phyloP scores from a whole-genome alignment of 2,888 invertebrate species.

The Dicranocentrus wangi region DNA sequence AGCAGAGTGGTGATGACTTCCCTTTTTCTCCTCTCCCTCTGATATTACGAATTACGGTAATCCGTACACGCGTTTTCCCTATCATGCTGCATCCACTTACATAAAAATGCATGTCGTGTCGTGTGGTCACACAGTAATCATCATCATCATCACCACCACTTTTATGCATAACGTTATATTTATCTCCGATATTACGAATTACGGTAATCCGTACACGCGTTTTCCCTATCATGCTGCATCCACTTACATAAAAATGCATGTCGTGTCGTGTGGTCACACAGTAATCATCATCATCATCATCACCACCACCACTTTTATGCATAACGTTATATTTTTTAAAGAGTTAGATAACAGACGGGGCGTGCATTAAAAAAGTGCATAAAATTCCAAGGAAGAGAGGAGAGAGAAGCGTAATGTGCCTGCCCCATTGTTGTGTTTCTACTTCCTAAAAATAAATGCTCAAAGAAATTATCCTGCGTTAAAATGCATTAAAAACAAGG shows the following conservation, averaged over 20 bases:
- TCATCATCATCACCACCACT: neutral
- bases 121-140: slow-evolving; percentile 17
- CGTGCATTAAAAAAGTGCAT: slow-evolving; percentile 13
- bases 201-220: neutral
- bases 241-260: neutral
- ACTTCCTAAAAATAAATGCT: slow-evolving; percentile 18
- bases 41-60: neutral
- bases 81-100: neutral
- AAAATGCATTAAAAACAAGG: slow-evolving; percentile 39
- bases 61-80: neutral
- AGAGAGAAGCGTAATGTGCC: too few species aligned
- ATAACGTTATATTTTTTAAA: slow-evolving; percentile 3
- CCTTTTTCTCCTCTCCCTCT: too few species aligned
- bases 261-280: slow-evolving; percentile 26
- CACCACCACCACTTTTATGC: neutral
- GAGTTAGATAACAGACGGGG: neutral
- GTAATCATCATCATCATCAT: neutral
- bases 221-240: neutral
- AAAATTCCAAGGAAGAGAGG: slow-evolving; percentile 5
- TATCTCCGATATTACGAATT: neutral
- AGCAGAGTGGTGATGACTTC: too few species aligned
- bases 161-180: neutral
- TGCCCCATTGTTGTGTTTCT: neutral
- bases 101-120: slow-evolving; percentile 15
- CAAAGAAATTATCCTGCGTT: neutral